Percentiles rank a stretch among this genome's conserved stretches.
Evolutionary conservation across 2,797 vertebrate genomes (phyloP).

Genomic region (Manis pentadactyla): DNA sequence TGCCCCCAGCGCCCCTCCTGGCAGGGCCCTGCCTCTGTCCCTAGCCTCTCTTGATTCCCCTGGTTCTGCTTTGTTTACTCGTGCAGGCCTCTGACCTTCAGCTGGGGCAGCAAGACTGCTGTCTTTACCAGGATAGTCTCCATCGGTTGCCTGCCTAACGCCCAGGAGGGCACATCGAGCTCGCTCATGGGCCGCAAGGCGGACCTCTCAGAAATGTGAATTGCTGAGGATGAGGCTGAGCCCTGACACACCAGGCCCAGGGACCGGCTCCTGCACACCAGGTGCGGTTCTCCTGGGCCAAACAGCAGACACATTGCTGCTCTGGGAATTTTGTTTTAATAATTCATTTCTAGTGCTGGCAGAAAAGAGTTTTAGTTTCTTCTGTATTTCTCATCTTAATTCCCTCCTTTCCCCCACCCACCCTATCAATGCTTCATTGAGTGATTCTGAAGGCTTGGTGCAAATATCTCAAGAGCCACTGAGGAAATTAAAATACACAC

Average conservation of each 20-base stretch:
- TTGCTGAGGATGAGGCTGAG: background rate
- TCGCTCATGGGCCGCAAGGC: rapidly evolving
- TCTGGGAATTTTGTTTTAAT: background rate
- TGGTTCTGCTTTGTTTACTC: background rate
- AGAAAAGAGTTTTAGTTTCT: background rate
- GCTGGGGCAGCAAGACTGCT: background rate
- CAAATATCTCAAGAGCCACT: background rate
- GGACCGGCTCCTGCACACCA: rapidly evolving
- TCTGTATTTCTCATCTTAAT: background rate
- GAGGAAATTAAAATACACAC: background rate
- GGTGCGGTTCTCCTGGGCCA: background rate
- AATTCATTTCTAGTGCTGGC: background rate
- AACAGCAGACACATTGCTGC: background rate
- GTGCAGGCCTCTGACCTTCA: rapidly evolving
- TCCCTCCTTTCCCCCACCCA: background rate
- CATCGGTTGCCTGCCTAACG: no score
- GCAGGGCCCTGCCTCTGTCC: background rate
- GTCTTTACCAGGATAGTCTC: background rate
- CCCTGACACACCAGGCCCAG: background rate
- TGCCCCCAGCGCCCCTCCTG: background rate
- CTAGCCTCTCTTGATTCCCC: background rate
- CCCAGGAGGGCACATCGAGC: background rate
- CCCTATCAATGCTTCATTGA: conserved; percentile 29
- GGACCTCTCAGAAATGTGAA: background rate
- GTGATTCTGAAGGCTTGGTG: background rate